phyloP scores from a whole-genome alignment of 2,113 vertebrate genomes.

The Thunnus maccoyii region DNA sequence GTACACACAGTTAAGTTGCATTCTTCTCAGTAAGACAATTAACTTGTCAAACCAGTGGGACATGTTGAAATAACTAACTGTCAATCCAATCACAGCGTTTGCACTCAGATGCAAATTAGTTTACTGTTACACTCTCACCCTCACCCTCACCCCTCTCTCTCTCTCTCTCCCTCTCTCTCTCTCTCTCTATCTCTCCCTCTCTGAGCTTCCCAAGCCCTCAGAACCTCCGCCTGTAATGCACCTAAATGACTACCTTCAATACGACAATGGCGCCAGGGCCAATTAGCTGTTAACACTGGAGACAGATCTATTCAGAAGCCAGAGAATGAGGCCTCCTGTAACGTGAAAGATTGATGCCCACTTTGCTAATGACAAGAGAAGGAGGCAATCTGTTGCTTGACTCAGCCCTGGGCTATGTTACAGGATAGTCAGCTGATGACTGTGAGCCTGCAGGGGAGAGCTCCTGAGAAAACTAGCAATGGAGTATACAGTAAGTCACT shows the following conservation, averaged over 20 bases:
- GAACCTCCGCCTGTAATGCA: slow-evolving; percentile 79
- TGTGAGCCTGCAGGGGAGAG: slow-evolving; percentile 38
- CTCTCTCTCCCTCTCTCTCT: background rate
- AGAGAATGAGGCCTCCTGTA: slow-evolving; percentile 76
- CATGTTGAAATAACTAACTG: slow-evolving; percentile 43
- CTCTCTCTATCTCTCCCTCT: slow-evolving; percentile 20
- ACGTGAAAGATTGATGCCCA: slow-evolving; percentile 78
- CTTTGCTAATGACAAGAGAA: slow-evolving; percentile 77
- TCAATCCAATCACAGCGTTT: slow-evolving; percentile 64
- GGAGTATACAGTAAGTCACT: slow-evolving; percentile 10
- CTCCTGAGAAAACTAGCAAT: slow-evolving; percentile 35
- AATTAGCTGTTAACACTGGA: slow-evolving; percentile 83
- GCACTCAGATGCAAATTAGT: slow-evolving; percentile 62
- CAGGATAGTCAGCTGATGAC: slow-evolving; percentile 69
- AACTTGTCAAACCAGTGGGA: slow-evolving; percentile 63
- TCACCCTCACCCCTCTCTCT: slow-evolving; percentile 2
- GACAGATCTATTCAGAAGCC: slow-evolving; percentile 79
- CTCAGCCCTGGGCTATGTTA: slow-evolving; percentile 62
- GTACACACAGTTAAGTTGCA: background rate
- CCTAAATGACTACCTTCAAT: slow-evolving; percentile 83
- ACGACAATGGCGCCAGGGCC: slow-evolving; percentile 82
- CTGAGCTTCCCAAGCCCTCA: slow-evolving; percentile 59
- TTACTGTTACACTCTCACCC: slow-evolving; percentile 25
- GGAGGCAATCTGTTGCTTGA: slow-evolving; percentile 64
- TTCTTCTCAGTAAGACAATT: background rate